Evolutionary conservation across 2,797 vertebrate genomes (phyloP), one percentile per base, ranked within the genome.

Genomic region (Agapornis canus): DNA sequence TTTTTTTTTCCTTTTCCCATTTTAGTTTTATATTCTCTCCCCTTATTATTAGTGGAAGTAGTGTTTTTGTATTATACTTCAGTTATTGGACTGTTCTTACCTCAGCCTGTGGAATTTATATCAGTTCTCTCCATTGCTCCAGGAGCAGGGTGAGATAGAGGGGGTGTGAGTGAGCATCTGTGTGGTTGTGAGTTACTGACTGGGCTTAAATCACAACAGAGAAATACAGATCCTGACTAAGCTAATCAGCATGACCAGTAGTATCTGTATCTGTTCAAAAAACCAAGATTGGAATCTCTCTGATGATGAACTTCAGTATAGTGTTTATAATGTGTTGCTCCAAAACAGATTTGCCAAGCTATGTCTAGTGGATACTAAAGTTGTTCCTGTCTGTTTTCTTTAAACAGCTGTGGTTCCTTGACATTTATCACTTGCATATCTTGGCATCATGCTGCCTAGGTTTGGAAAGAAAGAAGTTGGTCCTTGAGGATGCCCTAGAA

Each of bases 361-460:
- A 1, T 35, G 5, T 71, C 26, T 42, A 57, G 47, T 48, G 31
- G 7, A 12, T 79, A 21, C n/a, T 76, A 37, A 63, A 29, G 51
- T 77, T 52, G 6, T 47, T 65, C 10, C 13, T 63, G 1, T 35
- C 19, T 2, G 3, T 64, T 82, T 56, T 82, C 42, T 65, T 85
- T 19, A 31, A 42, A 32, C 9, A 39, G 0, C 26, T 3, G 1
- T 65, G 11, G 6, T 82, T 76, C 39, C 39, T 81, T 71, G 37
- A 21, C 49, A 11, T 5, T 0, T 43, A 20, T n/a, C 3, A 14
- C 48, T 90, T 4, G 5, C 0, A 0, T 81, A 20, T n/a, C 14
- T 47, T 71, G 35, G 37, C 11, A n/a, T 63, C 10, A 5, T 49
- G 54, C 39, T 76, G 54, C 47, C 14, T 64, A 12, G 10, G 18